A percentile compares a stretch with the other conserved stretches of the same genome.
Evolutionary conservation across 2,888 invertebrate genomes (phyloP).

Genomic region (Criorhina ranunculi): DNA sequence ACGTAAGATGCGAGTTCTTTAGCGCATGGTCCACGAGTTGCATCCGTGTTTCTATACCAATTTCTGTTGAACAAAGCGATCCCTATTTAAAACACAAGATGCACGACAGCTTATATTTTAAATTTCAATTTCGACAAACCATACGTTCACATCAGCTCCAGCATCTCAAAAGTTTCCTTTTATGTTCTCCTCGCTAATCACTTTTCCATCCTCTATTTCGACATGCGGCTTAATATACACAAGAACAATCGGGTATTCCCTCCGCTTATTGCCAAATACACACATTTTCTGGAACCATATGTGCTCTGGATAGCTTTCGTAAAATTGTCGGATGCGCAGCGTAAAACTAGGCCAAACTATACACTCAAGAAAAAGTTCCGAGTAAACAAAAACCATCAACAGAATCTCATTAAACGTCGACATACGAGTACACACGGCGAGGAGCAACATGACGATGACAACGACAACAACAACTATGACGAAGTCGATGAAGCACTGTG

Average conservation of each 20-base stretch:
- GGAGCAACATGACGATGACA: neutral
- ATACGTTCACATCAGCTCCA: conserved; percentile 20
- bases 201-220: conserved; percentile 36
- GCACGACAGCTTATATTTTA: no score
- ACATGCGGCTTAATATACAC: conserved; percentile 12
- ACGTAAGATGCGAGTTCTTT: no score
- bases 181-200: conserved; percentile 23
- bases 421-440: conserved; percentile 35
- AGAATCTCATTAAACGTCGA: conserved; percentile 69
- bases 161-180: conserved; percentile 31
- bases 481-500: conserved; percentile 13
- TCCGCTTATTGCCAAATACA: conserved; percentile 45
- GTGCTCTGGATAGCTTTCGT: conserved; percentile 25
- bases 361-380: conserved; percentile 40
- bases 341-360: conserved; percentile 70
- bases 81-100: no score
- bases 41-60: no score
- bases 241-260: neutral
- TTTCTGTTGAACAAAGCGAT: no score
- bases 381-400: conserved; percentile 69
- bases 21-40: neutral
- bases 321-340: conserved; percentile 19
- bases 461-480: conserved; percentile 5
- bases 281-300: conserved; percentile 57
- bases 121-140: neutral